phyloP scores from a whole-genome alignment of 2,888 invertebrate species.

The Pachydiplax longipennis region DNA sequence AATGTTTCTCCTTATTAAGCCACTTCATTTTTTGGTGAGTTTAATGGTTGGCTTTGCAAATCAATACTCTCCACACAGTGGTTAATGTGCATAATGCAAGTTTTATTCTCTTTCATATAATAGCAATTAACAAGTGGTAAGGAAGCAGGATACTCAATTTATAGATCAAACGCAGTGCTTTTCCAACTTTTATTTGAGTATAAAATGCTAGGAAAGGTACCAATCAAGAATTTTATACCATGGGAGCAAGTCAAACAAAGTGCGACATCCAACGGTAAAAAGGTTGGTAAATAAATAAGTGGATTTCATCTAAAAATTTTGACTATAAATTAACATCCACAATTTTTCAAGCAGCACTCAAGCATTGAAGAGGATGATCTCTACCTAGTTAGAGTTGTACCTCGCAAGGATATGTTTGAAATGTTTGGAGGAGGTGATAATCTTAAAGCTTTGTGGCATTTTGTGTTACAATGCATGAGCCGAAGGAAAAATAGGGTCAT shows the following conservation, averaged over 20 bases:
- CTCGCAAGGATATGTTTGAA: constrained; percentile 60
- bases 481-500: constrained; percentile 70
- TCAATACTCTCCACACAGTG: neutral
- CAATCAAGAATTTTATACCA: constrained; percentile 72
- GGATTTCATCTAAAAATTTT: neutral
- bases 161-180: constrained; percentile 68
- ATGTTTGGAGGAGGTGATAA: constrained; percentile 60
- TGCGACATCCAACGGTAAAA: constrained; percentile 19
- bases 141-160: constrained; percentile 62
- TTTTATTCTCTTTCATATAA: constrained; percentile 51
- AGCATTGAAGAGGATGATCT: constrained; percentile 64
- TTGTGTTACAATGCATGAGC: constrained; percentile 70
- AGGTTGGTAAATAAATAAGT: constrained; percentile 20
- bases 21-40: constrained; percentile 69
- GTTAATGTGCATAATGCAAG: neutral
- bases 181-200: constrained; percentile 75
- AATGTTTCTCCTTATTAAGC: constrained; percentile 69
- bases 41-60: neutral
- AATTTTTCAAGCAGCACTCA: constrained; percentile 53
- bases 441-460: constrained; percentile 72
- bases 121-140: constrained; percentile 68
- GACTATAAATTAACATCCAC: neutral
- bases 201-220: constrained; percentile 67
- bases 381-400: constrained; percentile 71
- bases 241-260: constrained; percentile 60